Evolutionary conservation across 2,113 vertebrate species (phyloP), one percentile per base, ranked within the genome.

Genomic region (Dipodomys ordii): DNA sequence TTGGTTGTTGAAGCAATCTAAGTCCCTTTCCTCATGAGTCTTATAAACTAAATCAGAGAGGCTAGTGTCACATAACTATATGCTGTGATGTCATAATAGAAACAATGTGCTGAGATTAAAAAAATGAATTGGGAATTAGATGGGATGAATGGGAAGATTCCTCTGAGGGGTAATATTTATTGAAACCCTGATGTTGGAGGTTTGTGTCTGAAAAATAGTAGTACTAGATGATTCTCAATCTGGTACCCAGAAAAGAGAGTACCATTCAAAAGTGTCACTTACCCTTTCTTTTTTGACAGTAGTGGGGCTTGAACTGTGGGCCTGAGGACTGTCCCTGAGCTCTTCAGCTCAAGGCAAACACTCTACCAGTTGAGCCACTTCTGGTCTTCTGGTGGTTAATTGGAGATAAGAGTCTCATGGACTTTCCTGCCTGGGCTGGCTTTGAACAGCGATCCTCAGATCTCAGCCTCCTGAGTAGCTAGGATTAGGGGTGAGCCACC

Each of bases 111-210:
- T 85, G 13, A 57, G 35, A 53, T 83, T 35, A 44, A 35, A 62
- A 69, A 32, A n/a, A 72, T 78, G 23, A 74, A 53, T 19, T 19
- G 44, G 23, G n/a, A 11, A 18, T 67, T 13, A 49, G 25, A 44
- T 81, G 22, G 8, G 39, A 60, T n/a, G 35, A 53, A 32, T 28
- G 1, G 28, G 44, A 30, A 72, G 46, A 32, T 15, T 16, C 62
- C 68, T 79, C 32, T 71, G 72, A 53, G 64, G 69, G 90, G 79
- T 68, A 27, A 53, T 83, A 44, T 28, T 95, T 88, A 73, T 65
- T 81, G 53, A 81, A 92, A 30, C 60, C 32, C 46, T 84, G 11
- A 78, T 49, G 2, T 20, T 68, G 65, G 77, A 96, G 22, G 4
- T 77, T 68, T 60, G 35, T 84, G 16, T 78, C 8, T 74, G 39